A percentile compares a stretch with the other conserved stretches of the same genome.
phyloP scores from a whole-genome alignment of 2,797 vertebrate genomes.

The Spizella passerina region DNA sequence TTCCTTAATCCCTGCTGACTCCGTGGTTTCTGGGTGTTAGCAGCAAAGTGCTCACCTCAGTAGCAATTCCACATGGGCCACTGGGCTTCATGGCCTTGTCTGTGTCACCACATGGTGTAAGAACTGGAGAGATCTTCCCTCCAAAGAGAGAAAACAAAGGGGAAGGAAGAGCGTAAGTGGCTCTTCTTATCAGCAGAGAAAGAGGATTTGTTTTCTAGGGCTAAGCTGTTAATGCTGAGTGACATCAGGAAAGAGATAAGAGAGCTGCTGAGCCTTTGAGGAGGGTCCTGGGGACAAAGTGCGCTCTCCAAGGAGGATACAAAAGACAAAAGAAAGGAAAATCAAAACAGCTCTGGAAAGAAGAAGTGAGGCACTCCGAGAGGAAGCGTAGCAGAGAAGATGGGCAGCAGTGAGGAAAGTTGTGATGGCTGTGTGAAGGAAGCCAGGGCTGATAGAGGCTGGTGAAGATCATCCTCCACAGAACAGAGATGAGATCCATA shows the following conservation, averaged over 20 bases:
- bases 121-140: background rate
- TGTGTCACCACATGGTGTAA: background rate
- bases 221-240: conserved; percentile 33
- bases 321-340: conserved; percentile 15
- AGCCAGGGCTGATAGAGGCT: background rate
- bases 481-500: background rate
- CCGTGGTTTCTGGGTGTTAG: background rate
- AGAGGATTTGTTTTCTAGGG: conserved; percentile 10
- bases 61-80: background rate
- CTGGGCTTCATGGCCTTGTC: background rate
- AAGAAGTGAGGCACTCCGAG: background rate
- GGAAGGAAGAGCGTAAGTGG: background rate
- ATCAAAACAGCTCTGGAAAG: background rate
- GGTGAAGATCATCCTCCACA: background rate
- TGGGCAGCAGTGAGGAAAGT: background rate
- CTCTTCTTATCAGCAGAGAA: background rate
- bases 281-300: background rate
- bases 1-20: conserved; percentile 41
- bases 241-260: conserved; percentile 24
- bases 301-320: background rate
- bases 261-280: background rate
- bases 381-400: background rate
- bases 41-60: conserved; percentile 3
- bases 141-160: background rate
- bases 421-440: background rate